A percentile compares a stretch with the other conserved stretches of the same genome.
These are phyloP conservation scores for Lithobius niger DNA, from an alignment of 1,140 invertebrate species.

Conservation along the genomic window DNA sequence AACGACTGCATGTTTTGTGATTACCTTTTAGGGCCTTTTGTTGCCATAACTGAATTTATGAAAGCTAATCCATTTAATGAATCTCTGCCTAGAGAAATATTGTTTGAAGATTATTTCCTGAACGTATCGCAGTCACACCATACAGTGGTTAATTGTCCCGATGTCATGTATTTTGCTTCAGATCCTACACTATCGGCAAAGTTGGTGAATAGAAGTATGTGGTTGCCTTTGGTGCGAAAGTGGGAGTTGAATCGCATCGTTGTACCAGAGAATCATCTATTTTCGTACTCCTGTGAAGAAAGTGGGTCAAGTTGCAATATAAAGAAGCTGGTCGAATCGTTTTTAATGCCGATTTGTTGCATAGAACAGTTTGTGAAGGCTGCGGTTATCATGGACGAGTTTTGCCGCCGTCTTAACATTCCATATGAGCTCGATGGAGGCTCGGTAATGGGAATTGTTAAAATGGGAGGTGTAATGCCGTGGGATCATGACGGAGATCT, in stretches of 20 bases:
- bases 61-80: conserved; percentile 16
- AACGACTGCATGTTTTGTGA: conserved; percentile 29
- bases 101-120: conserved; percentile 27
- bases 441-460: conserved; percentile 24
- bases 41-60: conserved; percentile 17
- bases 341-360: conserved; percentile 19
- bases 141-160: conserved; percentile 20
- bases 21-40: conserved; percentile 24
- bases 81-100: conserved; percentile 12
- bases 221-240: conserved; percentile 17
- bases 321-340: not conserved
- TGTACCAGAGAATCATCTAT: conserved; percentile 2
- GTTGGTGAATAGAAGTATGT: not conserved
- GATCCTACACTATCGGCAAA: not conserved
- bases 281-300: conserved; percentile 18
- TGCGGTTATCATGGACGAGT: conserved; percentile 11
- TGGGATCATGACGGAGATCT: conserved; percentile 27
- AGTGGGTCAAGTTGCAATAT: conserved; percentile 14
- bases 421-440: conserved; percentile 23
- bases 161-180: conserved; percentile 14
- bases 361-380: conserved; percentile 14
- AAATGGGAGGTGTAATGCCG: conserved; percentile 23
- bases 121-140: conserved; percentile 13
- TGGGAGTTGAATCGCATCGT: conserved; percentile 18
- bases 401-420: conserved; percentile 9